Evolutionary conservation across 2,113 vertebrate species (phyloP).

Genomic region (Bos indicus): DNA sequence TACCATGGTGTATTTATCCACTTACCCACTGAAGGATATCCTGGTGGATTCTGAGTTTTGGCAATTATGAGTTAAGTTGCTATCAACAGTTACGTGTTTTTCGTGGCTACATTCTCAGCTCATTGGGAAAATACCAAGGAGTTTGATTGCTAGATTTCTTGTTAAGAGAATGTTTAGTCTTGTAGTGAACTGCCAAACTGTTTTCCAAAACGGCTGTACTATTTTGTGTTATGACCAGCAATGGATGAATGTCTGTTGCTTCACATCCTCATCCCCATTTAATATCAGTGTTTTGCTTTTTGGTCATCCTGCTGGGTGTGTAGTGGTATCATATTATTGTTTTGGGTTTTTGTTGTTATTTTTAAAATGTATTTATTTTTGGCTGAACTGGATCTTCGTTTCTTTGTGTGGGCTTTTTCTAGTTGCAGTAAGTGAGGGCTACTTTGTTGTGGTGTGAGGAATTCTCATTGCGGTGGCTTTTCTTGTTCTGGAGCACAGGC

Average conservation of each 20-base stretch:
- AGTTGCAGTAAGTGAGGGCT: not conserved
- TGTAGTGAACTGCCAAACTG: not conserved
- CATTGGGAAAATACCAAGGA: not conserved
- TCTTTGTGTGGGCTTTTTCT: not conserved
- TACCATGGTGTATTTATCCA: not conserved
- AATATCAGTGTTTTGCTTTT: not conserved
- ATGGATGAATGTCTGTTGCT: not conserved
- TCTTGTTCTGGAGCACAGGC: not conserved
- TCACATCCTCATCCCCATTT: not conserved
- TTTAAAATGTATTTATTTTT: not conserved
- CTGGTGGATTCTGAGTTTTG: not conserved
- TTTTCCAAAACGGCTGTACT: not conserved
- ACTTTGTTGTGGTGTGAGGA: not conserved
- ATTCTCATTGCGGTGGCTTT: rapidly evolving
- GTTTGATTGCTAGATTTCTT: not conserved
- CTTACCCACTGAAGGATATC: not conserved
- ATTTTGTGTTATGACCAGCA: not conserved
- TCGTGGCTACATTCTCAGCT: not conserved
- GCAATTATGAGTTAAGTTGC: not conserved
- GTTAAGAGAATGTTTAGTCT: not conserved
- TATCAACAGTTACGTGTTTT: not conserved
- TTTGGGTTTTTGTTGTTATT: not conserved
- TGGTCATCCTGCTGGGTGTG: not conserved
- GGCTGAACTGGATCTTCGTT: not conserved
- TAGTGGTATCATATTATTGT: not conserved